Evolutionary conservation across 64 coral and sea anemone species (phyloP).

Genomic region (Montipora capricornis): DNA sequence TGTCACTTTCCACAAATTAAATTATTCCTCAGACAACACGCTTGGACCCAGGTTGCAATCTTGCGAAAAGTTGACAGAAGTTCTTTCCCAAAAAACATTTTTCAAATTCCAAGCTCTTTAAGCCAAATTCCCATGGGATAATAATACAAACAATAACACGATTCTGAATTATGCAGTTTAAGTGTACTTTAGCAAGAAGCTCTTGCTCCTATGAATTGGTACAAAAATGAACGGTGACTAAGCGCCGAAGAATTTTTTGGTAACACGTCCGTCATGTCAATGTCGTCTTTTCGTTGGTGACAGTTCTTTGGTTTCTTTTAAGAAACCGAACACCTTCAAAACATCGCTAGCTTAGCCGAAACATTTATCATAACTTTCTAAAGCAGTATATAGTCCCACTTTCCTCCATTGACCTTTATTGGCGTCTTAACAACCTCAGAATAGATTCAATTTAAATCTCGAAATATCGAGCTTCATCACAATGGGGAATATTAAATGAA

Average conservation of each 20-base stretch:
- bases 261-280: neutral
- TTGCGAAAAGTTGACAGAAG: slow-evolving; percentile 24
- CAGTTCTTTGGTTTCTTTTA: neutral
- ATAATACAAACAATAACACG: slow-evolving; percentile 37
- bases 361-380: neutral
- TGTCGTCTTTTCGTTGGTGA: neutral
- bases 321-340: neutral
- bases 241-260: neutral
- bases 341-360: neutral
- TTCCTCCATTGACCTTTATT: slow-evolving; percentile 47
- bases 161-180: neutral
- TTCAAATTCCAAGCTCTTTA: slow-evolving; percentile 54
- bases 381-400: neutral
- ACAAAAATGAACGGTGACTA: neutral
- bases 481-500: slow-evolving; percentile 24
- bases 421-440: slow-evolving; percentile 43
- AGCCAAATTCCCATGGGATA: slow-evolving; percentile 48
- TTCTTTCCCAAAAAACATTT: slow-evolving; percentile 32
- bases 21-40: neutral
- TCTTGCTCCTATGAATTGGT: neutral
- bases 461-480: slow-evolving; percentile 41
- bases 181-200: slow-evolving; percentile 41
- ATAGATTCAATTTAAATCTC: slow-evolving; percentile 52
- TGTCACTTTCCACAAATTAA: neutral
- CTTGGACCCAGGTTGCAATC: neutral